Base-by-base conservation (phyloP, 2,888 invertebrate genomes). In the Ophion obscuratus region DNA sequence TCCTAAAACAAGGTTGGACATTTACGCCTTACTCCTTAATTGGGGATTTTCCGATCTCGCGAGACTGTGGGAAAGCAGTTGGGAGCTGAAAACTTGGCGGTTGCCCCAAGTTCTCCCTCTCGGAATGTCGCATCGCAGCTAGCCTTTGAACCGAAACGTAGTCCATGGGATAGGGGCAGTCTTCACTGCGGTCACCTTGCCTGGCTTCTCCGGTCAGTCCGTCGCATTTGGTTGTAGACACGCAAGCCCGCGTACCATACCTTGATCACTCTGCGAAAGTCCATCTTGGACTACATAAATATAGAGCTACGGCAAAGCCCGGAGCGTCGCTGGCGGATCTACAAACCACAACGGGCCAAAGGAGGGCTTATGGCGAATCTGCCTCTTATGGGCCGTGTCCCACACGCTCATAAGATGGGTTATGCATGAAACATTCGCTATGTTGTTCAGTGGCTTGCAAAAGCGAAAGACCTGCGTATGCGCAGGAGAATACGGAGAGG, bases 381-480 rank as follows among this genome's bases (percentile, higher is more conserved):
- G 67, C 20, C 36, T 67, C 67, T 40, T 40, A 67, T 67, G 62
- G 9, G 20, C 61, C 31, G 31, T 36, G 66, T 27, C 44, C 40
- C 70, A 59, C 64, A 36, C 59, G 17, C 24, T 27, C 66, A 27
- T 75, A 83, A 78, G 73, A 83, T 53, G 67, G 78, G 47, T 59
- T 44, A 83, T 83, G 83, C 83, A 83, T 78, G 83, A 83, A 83
- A 83, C 83, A 83, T 83, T 78, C 31, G 59, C 64, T 67, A 40
- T 59, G 24, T 31, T 36, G 59, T 71, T 61, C 78, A 40, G 40
- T 57, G 68, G 59, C 61, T 61, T 24, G 44, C 44, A 44, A 31
- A 20, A 62, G 47, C 31, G 62, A 53, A 47, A 79, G 47, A 24
- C 6, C 78, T 14, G 27, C 57, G 59, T 17, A 53, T 17, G 53